phyloP scores from a whole-genome alignment of 2,797 vertebrate genomes.

The Acestrorhynchus altus region DNA sequence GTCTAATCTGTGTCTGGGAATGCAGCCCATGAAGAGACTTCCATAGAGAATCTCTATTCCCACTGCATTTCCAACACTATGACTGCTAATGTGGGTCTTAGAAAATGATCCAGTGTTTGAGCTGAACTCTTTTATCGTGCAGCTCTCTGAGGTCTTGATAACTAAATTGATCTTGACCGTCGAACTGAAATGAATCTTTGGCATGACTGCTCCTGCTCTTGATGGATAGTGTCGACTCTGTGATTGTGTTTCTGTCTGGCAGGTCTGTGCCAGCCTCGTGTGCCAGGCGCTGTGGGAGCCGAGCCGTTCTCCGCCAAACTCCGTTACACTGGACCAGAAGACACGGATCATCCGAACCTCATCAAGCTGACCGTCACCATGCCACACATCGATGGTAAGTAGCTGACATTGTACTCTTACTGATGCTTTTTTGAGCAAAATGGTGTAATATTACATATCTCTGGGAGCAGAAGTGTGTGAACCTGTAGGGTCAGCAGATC shows the following conservation, averaged over 20 bases:
- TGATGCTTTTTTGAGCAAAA: no score
- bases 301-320: slow-evolving; percentile 77
- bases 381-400: slow-evolving; percentile 75
- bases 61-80: background rate
- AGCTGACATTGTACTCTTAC: no score
- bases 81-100: slow-evolving; percentile 4
- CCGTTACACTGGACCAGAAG: slow-evolving; percentile 69
- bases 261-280: slow-evolving; percentile 74
- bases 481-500: no score
- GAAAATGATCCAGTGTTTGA: slow-evolving; percentile 9
- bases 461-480: no score
- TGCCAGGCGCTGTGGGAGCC: slow-evolving; percentile 71
- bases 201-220: background rate
- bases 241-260: slow-evolving; percentile 6
- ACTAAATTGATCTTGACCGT: slow-evolving; percentile 3
- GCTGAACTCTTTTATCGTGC: background rate
- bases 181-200: background rate
- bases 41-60: slow-evolving; percentile 4
- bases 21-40: slow-evolving; percentile 13
- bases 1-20: slow-evolving; percentile 34
- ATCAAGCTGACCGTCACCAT: slow-evolving; percentile 73
- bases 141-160: slow-evolving; percentile 10
- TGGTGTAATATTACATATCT: no score
- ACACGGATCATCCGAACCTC: slow-evolving; percentile 69
- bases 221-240: background rate